phyloP scores from a whole-genome alignment of 2,797 vertebrate species.

The Sandelia bainsii region DNA sequence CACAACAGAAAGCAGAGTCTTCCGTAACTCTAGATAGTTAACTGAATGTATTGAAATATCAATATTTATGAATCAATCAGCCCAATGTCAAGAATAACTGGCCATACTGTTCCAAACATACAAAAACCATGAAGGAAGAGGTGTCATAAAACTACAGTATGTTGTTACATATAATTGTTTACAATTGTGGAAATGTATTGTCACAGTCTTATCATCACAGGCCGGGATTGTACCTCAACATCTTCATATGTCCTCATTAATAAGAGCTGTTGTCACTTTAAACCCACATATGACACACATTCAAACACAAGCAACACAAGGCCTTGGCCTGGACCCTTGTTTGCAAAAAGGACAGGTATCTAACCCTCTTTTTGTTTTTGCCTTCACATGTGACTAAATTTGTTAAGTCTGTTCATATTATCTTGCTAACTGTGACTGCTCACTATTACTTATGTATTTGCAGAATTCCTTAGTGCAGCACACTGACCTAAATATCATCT shows the following conservation, averaged over 20 bases:
- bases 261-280: not conserved
- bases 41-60: not conserved
- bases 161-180: not conserved
- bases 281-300: conserved; percentile 29
- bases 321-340: not conserved
- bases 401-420: not conserved
- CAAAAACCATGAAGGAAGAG: too few relatives aligned
- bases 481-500: not conserved
- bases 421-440: not conserved
- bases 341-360: not conserved
- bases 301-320: conserved; percentile 7
- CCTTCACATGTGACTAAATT: not conserved
- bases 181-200: too few relatives aligned
- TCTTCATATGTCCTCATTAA: conserved; percentile 19
- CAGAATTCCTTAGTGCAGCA: not conserved
- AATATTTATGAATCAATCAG: too few relatives aligned
- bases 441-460: not conserved
- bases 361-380: not conserved
- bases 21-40: not conserved
- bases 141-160: too few relatives aligned
- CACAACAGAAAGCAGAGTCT: not conserved
- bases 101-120: too few relatives aligned
- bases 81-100: too few relatives aligned
- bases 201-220: not conserved
- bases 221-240: not conserved